Evolutionary conservation across 2,888 invertebrate species (phyloP), one percentile per base, ranked within the genome.

Genomic region (Saturnia pavonia): DNA sequence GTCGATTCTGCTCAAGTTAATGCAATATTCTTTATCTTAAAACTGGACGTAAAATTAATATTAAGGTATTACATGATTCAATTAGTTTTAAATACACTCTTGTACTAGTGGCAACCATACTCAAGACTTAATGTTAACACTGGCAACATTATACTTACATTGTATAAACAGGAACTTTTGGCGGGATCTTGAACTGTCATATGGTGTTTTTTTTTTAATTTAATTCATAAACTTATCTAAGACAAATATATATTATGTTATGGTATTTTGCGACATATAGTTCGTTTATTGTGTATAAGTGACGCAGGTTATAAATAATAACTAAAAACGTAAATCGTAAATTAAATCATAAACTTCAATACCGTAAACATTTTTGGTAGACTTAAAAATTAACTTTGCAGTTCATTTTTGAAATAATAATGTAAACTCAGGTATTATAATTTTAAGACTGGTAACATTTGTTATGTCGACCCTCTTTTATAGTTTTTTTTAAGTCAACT

Each of bases 371-470:
- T 60, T 14, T 60, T 60, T 60, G 2, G 12, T 60, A 27, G 27
- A 27, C 14, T 27, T 60, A 7, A 3, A 60, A 54, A 22, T 54
- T 27, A 54, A 54, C 16, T 14, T 48, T 51, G 51, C 51, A 51
- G n/a, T 51, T 22, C 25, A 48, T 7, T 67, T 66, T n/a, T n/a
- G n/a, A 16, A 70, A 48, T 70, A 34, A 16, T 57, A 63, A 65
- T 60, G 60, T 73, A 65, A 60, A 27, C 25, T 60, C 27, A 60
- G 14, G 25, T 60, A 60, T 60, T 60, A 60, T 60, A 60, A 14
- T 60, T 77, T 81, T 83, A 84, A 82, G 82, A 84, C 82, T 83
- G 81, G 80, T 77, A 78, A 77, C 72, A 60, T 60, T 76, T 74
- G 69, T 73, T 77, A 72, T 75, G 69, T 69, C 14, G 11, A 34